Percentiles rank a stretch among this genome's conserved stretches.
Conservation (phyloP, 2,113 vertebrate species). For the Cyprinodon variegatus region DNA sequence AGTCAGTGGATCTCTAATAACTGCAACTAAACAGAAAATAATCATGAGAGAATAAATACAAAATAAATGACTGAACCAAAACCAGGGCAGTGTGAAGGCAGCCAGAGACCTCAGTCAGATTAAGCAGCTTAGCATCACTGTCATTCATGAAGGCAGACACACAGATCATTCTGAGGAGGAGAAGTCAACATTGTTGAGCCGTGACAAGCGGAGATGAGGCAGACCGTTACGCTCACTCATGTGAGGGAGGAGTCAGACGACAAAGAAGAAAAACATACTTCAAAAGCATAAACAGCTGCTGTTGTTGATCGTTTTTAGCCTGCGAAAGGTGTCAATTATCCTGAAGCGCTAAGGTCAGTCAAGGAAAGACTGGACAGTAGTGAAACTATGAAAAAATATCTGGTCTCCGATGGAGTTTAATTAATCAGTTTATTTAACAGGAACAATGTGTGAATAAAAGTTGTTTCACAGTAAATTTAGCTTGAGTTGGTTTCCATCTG, state of each 20-base stretch:
- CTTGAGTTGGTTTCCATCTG: background rate
- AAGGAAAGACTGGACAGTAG: background rate
- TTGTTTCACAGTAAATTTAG: too few relatives aligned
- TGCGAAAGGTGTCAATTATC: background rate
- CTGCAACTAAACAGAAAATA: conserved; percentile 37
- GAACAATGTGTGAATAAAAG: too few relatives aligned
- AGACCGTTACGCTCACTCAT: conserved; percentile 7
- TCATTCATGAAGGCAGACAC: conserved; percentile 51
- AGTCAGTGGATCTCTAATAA: conserved; percentile 17
- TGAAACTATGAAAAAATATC: background rate
- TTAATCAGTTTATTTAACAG: too few relatives aligned
- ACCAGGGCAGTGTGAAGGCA: conserved; percentile 45
- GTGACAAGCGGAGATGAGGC: conserved; percentile 28
- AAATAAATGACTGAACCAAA: conserved; percentile 44
- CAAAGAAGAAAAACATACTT: background rate
- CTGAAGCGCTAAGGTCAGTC: background rate
- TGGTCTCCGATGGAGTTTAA: too few relatives aligned
- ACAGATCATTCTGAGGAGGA: conserved; percentile 44
- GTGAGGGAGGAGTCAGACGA: conserved; percentile 14
- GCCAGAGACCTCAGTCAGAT: conserved; percentile 55
- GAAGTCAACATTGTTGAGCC: conserved; percentile 52
- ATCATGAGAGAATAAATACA: conserved; percentile 33
- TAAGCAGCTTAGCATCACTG: conserved; percentile 67
- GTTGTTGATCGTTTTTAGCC: background rate
- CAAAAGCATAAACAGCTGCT: background rate